Conservation (phyloP, 2,113 vertebrate species). For the Hassar affinis region DNA sequence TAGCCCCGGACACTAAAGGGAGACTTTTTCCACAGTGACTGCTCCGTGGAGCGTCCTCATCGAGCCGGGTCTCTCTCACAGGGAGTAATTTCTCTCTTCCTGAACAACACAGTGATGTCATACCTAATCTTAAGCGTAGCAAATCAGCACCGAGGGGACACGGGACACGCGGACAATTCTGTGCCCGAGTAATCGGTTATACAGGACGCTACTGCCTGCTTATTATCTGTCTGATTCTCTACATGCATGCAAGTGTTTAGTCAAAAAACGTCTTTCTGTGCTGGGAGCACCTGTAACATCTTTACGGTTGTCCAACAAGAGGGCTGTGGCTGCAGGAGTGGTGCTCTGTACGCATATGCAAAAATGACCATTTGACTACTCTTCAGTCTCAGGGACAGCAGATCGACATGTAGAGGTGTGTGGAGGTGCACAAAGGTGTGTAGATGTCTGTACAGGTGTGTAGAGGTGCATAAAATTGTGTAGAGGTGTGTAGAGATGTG, state of each 20-base stretch:
- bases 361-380: background rate
- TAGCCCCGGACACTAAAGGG: constrained; percentile 40
- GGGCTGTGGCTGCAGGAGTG: background rate
- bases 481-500: background rate
- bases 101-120: constrained; percentile 22
- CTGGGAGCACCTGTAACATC: background rate
- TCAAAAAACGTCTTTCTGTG: background rate
- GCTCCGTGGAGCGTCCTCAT: constrained; percentile 31
- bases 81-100: constrained; percentile 27
- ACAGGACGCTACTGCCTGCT: background rate
- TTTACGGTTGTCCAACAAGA: background rate
- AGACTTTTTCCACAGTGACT: constrained; percentile 26
- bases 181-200: background rate
- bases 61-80: constrained; percentile 8
- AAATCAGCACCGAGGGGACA: constrained; percentile 3
- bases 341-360: background rate
- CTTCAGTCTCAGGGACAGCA: constrained; percentile 25
- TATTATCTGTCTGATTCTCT: background rate
- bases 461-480: background rate
- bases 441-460: background rate
- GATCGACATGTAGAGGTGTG: background rate
- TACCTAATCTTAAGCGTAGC: background rate
- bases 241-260: background rate
- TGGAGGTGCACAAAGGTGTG: background rate
- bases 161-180: background rate